These are phyloP conservation scores for Erinaceus europaeus DNA, from an alignment of 2,113 vertebrate genomes.

Conservation along the genomic window DNA sequence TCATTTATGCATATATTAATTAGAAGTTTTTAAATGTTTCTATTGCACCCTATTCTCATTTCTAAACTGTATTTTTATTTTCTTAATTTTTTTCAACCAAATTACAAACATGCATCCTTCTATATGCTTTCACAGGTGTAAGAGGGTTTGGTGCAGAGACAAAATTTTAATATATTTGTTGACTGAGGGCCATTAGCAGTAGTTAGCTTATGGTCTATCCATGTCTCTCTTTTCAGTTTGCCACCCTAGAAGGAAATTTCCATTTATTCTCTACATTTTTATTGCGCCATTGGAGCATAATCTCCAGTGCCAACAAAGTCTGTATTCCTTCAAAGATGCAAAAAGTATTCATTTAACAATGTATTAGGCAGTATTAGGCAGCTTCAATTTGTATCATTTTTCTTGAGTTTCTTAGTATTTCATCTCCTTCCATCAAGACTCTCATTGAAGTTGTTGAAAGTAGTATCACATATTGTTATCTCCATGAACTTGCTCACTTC, in stretches of 20 bases:
- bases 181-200: neutral
- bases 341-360: neutral
- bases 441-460: neutral
- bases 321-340: neutral
- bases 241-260: neutral
- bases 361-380: neutral
- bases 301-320: neutral
- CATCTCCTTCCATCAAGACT: neutral
- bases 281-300: neutral
- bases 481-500: too few species aligned
- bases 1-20: neutral
- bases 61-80: neutral
- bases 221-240: too few species aligned
- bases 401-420: neutral
- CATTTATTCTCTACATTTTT: neutral
- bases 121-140: neutral
- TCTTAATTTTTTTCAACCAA: neutral
- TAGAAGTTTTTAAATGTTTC: neutral
- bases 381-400: neutral
- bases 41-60: neutral
- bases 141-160: neutral
- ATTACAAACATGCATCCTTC: neutral
- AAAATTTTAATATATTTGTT: neutral
- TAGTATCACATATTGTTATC: too few species aligned
- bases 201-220: neutral